Conservation (phyloP, 2,797 vertebrate species). For the Siniperca undulata region DNA sequence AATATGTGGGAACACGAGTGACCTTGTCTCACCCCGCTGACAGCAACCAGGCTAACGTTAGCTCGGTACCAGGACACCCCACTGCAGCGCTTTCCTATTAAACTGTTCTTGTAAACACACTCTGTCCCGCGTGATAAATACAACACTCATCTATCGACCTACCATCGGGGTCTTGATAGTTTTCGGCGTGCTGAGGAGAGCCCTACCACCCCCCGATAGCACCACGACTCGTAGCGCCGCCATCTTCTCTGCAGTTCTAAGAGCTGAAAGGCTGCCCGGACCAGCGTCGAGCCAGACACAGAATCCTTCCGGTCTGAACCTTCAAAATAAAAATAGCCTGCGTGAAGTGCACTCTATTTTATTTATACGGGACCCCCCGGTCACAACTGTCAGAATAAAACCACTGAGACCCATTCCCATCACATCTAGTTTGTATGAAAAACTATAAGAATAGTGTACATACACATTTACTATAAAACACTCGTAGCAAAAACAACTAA, state of each 20-base stretch:
- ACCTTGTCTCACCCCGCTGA: conserved; percentile 78
- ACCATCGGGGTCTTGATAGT: conserved; percentile 75
- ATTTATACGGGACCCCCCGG: background rate
- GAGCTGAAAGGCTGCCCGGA: background rate
- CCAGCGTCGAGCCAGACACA: too few relatives aligned
- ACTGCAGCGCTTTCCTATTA: fast-evolving
- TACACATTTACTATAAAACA: background rate
- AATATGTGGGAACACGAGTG: conserved; percentile 51
- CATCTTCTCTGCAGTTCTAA: conserved; percentile 76
- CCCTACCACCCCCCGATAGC: conserved; percentile 79
- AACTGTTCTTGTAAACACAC: fast-evolving
- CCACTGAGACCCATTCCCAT: background rate
- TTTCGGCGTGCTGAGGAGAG: conserved; percentile 75
- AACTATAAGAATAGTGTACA: background rate
- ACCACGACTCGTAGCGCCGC: conserved; percentile 83
- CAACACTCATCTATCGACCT: background rate
- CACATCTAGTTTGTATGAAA: background rate
- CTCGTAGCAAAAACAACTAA: too few relatives aligned
- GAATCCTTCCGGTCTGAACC: background rate
- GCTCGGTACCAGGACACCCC: background rate
- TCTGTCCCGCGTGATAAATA: fast-evolving
- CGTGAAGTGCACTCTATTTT: fast-evolving
- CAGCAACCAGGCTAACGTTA: conserved; percentile 40
- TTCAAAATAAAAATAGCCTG: conserved; percentile 45
- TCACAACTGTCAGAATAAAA: conserved; percentile 27